Base-by-base conservation (phyloP, 2,797 vertebrate species). In the Dicrostonyx torquatus region DNA sequence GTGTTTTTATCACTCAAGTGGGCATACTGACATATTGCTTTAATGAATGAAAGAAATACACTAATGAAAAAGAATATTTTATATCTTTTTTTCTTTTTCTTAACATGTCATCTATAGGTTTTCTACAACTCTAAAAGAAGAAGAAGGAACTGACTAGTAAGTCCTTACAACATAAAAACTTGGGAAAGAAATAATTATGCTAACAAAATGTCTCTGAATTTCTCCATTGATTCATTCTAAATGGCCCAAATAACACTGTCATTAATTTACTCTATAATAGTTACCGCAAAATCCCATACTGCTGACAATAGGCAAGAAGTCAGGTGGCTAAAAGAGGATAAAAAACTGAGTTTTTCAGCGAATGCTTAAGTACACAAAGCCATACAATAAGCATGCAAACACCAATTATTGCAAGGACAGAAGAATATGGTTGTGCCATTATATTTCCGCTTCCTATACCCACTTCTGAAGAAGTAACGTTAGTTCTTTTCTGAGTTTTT, bases 221-320 rank as follows among this genome's bases (percentile, higher is more conserved):
- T 96, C 17, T 80, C 15, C 34, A 85, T 62, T 48, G 55, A 88
- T 85, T 96, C 37, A 75, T 90, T 84, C 29, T 58, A 91, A 95
- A 48, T 64, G 5, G 43, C 31, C n/a, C 77, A 92, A 77, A 78
- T 53, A 77, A 34, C 31, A 37, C 31, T 84, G 75, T 7, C 15
- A 87, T 93, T 93, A 91, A 83, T 91, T 92, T 79, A 68, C 79
- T 91, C 43, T 43, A 53, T 68, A 93, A 89, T 45, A 26, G 70
- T 14, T 84, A 94, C 48, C n/a, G 53, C 14, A 94, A 64, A 82
- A 26, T 48, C 20, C 26, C 58, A 83, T 48, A 50, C n/a, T 93
- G 7, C 70, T 84, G 45, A 70, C 55, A 87, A 45, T 62, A 89
- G 58, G 76, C 12, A 79, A 95, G 34, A n/a, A 87, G 43, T 64